phyloP scores from a whole-genome alignment of 2,797 vertebrate genomes.

The Melanotaenia trifasciata region DNA sequence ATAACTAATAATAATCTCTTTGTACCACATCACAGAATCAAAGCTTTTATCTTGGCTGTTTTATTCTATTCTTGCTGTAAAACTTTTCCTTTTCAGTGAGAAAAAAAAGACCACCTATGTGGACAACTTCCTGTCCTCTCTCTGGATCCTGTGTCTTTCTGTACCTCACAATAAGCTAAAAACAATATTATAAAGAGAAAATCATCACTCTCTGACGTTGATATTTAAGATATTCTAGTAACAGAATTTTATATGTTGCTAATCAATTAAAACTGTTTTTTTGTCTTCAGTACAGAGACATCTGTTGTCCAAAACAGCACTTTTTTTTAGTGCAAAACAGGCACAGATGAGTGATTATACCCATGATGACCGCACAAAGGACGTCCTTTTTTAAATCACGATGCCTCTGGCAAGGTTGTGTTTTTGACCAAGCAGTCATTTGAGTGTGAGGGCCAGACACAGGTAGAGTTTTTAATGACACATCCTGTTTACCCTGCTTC shows the following conservation, averaged over 20 bases:
- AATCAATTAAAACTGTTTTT: background rate
- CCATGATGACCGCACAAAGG: conserved; percentile 29
- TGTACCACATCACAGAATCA: background rate
- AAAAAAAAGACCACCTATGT: conserved; percentile 56
- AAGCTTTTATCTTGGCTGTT: background rate
- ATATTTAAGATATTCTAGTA: background rate
- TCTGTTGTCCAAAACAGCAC: background rate
- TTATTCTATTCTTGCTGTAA: conserved; percentile 30
- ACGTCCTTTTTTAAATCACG: conserved; percentile 26
- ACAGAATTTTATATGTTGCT: background rate
- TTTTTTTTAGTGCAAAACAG: conserved; percentile 8
- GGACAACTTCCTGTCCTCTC: conserved; percentile 55
- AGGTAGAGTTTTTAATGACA: conserved; percentile 84
- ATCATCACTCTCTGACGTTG: background rate
- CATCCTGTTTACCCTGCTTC: conserved; percentile 88
- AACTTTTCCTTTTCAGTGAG: conserved; percentile 44
- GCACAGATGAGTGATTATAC: conserved; percentile 35
- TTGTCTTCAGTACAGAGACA: background rate
- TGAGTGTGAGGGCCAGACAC: conserved; percentile 73
- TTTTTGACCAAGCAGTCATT: conserved; percentile 71
- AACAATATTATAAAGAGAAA: conserved; percentile 10
- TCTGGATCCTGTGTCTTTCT: conserved; percentile 42
- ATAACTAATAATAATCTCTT: background rate
- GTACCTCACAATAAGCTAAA: conserved; percentile 16
- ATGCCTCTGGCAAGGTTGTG: conserved; percentile 51